Conservation (phyloP, 2,113 vertebrate genomes). For the Lycocorax pyrrhopterus region DNA sequence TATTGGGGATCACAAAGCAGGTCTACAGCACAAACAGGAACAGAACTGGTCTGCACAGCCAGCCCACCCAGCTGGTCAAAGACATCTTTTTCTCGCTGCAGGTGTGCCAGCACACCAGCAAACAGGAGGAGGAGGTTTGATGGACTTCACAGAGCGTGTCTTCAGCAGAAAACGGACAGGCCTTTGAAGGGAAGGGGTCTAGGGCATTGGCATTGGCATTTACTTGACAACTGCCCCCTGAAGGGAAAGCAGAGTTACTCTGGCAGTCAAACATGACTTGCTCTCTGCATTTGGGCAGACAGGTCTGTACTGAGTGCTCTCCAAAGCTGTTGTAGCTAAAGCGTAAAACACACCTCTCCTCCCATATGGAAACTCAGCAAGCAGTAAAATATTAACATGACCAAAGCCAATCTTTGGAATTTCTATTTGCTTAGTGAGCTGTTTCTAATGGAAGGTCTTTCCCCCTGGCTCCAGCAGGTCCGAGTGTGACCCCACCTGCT, state of each 20-base stretch:
- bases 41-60: neutral
- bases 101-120: neutral
- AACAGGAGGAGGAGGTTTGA: neutral
- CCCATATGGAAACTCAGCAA: neutral
- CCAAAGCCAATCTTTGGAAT: constrained; percentile 23
- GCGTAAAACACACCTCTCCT: constrained; percentile 16
- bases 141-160: neutral
- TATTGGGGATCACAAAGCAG: neutral
- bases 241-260: neutral
- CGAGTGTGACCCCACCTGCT: neutral
- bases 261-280: neutral
- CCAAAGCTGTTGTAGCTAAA: neutral
- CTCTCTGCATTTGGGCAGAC: neutral
- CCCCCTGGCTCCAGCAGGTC: neutral
- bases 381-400: constrained; percentile 75
- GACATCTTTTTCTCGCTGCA: neutral
- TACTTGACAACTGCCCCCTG: neutral
- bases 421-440: constrained; percentile 42
- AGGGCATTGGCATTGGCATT: neutral
- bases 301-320: neutral
- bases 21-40: neutral
- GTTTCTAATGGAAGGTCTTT: constrained; percentile 37
- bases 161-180: neutral
- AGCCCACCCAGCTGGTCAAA: neutral
- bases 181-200: neutral